Percentiles rank a stretch among this genome's conserved stretches.
These are phyloP conservation scores for Apis florea DNA, from an alignment of 1,140 invertebrate species.

Conservation along the genomic window DNA sequence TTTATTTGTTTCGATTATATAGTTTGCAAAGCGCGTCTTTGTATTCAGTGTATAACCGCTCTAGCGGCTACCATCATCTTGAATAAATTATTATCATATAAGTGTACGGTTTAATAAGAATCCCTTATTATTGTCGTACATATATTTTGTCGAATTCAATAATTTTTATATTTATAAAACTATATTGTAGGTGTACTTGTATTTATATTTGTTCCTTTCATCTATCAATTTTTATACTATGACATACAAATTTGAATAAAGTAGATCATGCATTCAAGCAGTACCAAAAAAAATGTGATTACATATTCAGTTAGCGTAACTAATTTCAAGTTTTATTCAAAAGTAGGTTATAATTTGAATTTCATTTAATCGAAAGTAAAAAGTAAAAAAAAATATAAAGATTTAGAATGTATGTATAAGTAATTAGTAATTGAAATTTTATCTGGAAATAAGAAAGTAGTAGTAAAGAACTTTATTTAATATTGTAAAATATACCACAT, in stretches of 20 bases:
- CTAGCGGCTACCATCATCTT: conserved; percentile 63
- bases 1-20: conserved; percentile 44
- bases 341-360: background rate
- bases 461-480: too few species aligned
- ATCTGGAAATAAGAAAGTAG: too few species aligned
- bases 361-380: background rate
- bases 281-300: background rate
- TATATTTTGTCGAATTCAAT: background rate
- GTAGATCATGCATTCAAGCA: conserved; percentile 32
- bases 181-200: conserved; percentile 38
- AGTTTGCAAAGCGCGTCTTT: conserved; percentile 55
- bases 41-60: conserved; percentile 67
- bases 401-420: too few species aligned
- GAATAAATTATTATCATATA: conserved; percentile 74
- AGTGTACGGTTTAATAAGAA: conserved; percentile 51
- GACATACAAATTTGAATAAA: conserved; percentile 59
- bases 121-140: conserved; percentile 38
- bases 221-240: conserved; percentile 55
- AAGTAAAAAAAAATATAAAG: background rate
- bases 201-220: conserved; percentile 54
- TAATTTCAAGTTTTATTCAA: too few species aligned
- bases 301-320: background rate
- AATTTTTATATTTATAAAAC: conserved; percentile 51
- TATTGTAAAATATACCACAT: too few species aligned
- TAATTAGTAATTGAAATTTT: too few species aligned